phyloP scores from a whole-genome alignment of 2,797 vertebrate genomes.

The Channa striata region DNA sequence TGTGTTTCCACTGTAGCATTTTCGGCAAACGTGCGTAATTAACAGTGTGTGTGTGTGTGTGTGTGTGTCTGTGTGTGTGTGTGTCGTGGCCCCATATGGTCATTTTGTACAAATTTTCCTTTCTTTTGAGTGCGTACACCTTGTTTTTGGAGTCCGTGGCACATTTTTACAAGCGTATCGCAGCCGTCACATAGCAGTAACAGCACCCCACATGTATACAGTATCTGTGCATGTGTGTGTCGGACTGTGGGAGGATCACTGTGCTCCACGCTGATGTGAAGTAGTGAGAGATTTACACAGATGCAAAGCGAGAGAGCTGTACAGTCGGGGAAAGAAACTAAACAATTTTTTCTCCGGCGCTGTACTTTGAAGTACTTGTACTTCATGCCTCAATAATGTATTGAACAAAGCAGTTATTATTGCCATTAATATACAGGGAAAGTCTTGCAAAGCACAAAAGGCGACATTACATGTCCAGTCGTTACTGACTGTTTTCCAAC shows the following conservation, averaged over 20 bases:
- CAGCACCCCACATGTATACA: background rate
- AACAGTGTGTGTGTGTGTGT: too few relatives aligned
- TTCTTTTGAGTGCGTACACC: constrained; percentile 40
- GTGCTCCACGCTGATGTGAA: constrained; percentile 1
- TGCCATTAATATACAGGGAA: too few relatives aligned
- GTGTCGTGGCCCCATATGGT: constrained; percentile 22
- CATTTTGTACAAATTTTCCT: constrained; percentile 6
- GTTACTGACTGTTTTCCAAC: background rate
- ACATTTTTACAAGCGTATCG: constrained; percentile 51
- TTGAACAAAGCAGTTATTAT: background rate
- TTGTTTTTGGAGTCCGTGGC: constrained; percentile 51
- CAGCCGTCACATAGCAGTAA: constrained; percentile 32
- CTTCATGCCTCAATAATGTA: background rate
- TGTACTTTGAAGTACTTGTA: background rate
- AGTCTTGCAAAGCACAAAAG: too few relatives aligned
- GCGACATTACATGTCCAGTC: background rate
- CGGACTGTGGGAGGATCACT: constrained; percentile 22
- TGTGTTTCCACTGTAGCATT: constrained; percentile 42
- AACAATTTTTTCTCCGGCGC: background rate
- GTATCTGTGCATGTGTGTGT: background rate
- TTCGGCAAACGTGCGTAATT: constrained; percentile 13
- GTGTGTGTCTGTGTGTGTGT: background rate
- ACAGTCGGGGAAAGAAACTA: constrained; percentile 14
- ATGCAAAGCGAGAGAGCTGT: constrained; percentile 23
- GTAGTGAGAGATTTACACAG: constrained; percentile 16